Evolutionary conservation across 2,797 vertebrate genomes (phyloP).

Genomic region (Apodemus agrarius): DNA sequence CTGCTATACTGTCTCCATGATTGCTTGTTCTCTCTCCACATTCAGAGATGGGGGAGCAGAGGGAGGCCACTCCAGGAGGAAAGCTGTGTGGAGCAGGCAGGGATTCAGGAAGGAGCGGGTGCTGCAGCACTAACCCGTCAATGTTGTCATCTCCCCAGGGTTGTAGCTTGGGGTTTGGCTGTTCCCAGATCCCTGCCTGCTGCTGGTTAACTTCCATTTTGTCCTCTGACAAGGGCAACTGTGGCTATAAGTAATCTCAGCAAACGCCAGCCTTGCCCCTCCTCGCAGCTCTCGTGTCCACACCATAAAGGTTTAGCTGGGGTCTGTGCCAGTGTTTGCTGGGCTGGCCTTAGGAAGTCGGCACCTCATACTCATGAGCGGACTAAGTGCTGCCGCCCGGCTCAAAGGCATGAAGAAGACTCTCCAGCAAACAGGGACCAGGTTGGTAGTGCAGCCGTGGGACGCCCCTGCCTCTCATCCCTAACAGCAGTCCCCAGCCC

Average conservation of each 20-base stretch:
- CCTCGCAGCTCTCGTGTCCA: neutral
- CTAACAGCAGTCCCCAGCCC: neutral
- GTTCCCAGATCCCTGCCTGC: neutral
- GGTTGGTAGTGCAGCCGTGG: neutral
- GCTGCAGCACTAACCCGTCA: neutral
- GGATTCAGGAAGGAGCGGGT: neutral
- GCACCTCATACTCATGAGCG: neutral
- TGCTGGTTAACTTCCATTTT: neutral
- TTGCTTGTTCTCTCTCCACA: neutral
- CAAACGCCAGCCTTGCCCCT: neutral
- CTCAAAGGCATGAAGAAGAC: neutral
- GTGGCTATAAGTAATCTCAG: neutral
- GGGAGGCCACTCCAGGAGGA: neutral
- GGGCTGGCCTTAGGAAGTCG: neutral
- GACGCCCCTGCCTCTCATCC: neutral
- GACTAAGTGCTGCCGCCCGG: neutral
- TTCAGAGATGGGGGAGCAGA: neutral
- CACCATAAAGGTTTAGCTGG: neutral
- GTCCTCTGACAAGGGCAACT: slow-evolving; percentile 16
- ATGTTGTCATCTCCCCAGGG: neutral
- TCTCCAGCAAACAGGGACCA: neutral
- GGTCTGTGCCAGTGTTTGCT: neutral
- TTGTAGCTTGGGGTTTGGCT: neutral
- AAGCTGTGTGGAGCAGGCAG: neutral
- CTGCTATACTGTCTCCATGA: neutral